Evolutionary conservation across 1,140 invertebrate genomes (phyloP).

Genomic region (Drosophila pseudoobscura): DNA sequence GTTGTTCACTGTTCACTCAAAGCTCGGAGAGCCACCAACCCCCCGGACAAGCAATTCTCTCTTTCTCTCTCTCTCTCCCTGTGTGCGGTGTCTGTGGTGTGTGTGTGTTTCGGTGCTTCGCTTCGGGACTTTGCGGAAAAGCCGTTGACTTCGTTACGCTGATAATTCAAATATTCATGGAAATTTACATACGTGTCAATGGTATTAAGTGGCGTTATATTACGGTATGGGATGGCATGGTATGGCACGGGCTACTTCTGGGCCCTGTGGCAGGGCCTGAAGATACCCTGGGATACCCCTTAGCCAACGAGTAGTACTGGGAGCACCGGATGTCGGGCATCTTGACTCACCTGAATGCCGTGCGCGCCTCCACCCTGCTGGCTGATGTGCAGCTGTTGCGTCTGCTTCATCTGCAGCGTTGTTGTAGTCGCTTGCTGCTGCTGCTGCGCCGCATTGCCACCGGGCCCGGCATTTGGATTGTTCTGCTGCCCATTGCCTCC

Average conservation of each 20-base stretch:
- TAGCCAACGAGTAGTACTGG: no score
- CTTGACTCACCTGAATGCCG: constrained; percentile 88
- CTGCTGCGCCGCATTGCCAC: constrained; percentile 56
- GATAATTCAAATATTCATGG: constrained; percentile 81
- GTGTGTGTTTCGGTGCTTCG: constrained; percentile 17
- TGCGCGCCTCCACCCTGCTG: constrained; percentile 88
- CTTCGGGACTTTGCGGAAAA: constrained; percentile 67
- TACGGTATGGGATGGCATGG: constrained; percentile 57
- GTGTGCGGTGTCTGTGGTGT: constrained; percentile 5
- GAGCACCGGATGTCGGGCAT: no score
- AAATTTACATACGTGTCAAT: constrained; percentile 80
- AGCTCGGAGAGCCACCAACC: constrained; percentile 9
- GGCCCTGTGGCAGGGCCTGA: no score
- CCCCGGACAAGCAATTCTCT: constrained; percentile 40
- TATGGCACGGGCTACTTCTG: no score
- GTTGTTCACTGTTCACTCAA: constrained; percentile 2
- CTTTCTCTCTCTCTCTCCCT: constrained; percentile 31
- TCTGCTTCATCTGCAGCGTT: constrained; percentile 91
- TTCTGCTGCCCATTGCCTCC: constrained; percentile 58
- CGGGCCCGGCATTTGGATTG: constrained; percentile 68
- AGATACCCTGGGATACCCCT: no score
- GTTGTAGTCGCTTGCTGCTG: constrained; percentile 82
- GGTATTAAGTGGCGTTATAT: constrained; percentile 76
- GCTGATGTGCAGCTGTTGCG: constrained; percentile 92
- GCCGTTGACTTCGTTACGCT: constrained; percentile 81